Evolutionary conservation across 1,140 invertebrate species (phyloP).

Genomic region (Helicorthomorpha holstii): DNA sequence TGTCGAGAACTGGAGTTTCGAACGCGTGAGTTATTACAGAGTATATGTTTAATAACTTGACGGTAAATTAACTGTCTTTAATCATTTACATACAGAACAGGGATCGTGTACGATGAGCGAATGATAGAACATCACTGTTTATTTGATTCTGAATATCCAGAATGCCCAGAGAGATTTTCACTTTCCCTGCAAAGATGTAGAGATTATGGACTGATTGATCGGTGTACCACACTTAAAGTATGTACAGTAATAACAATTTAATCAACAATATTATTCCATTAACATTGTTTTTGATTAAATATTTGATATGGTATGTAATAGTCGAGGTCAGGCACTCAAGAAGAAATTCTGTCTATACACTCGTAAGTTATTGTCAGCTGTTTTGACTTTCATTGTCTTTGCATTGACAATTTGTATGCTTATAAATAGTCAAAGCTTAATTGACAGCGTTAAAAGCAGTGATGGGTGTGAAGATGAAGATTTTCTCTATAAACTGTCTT

Average conservation of each 20-base stretch:
- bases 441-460: constrained; percentile 45
- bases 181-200: constrained; percentile 52
- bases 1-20: no score
- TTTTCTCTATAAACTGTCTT: constrained; percentile 49
- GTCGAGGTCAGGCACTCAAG: constrained; percentile 44
- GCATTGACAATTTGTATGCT: no score
- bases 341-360: constrained; percentile 41
- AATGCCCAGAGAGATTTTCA: constrained; percentile 56
- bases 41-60: no score
- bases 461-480: constrained; percentile 32
- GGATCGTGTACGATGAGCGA: constrained; percentile 51
- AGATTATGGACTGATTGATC: constrained; percentile 47
- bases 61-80: no score
- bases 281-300: constrained; percentile 4
- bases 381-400: constrained; percentile 31
- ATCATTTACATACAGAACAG: no score
- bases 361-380: no score
- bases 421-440: constrained; percentile 33
- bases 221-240: constrained; percentile 38
- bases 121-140: constrained; percentile 61
- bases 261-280: constrained; percentile 1
- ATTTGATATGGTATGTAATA: no score
- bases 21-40: no score
- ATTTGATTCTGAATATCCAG: constrained; percentile 68
- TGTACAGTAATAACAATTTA: not conserved